These are phyloP conservation scores for Alces alces DNA, from an alignment of 2,113 vertebrate genomes.

Conservation along the genomic window DNA sequence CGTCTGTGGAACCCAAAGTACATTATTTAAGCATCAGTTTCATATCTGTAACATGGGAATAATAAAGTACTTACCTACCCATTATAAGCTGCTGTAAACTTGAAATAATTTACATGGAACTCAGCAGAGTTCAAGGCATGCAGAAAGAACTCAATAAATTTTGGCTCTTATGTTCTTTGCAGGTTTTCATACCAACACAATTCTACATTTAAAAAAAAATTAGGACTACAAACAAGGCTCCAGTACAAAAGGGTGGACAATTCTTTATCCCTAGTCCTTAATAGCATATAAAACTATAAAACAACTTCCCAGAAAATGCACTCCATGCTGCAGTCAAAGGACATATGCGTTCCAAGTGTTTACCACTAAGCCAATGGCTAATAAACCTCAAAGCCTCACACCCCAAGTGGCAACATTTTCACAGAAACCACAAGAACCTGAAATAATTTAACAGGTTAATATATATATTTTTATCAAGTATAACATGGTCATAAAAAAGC, in stretches of 20 bases:
- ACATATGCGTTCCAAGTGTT: neutral
- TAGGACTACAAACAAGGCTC: neutral
- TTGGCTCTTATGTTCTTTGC: slow-evolving; percentile 2
- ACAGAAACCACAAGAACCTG: slow-evolving; percentile 79
- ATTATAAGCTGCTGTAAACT: neutral
- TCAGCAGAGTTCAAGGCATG: neutral
- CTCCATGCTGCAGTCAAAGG: neutral
- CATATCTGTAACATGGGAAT: neutral
- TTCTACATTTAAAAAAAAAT: neutral
- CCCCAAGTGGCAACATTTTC: slow-evolving; percentile 51
- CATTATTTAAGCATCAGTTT: neutral
- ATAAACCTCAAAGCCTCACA: slow-evolving; percentile 50
- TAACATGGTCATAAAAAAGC: slow-evolving; percentile 79
- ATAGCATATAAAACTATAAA: neutral
- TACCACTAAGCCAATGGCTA: slow-evolving; percentile 4
- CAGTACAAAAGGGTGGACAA: neutral
- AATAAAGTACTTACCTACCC: neutral
- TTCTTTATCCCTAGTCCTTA: neutral
- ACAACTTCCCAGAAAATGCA: neutral
- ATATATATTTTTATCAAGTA: slow-evolving; percentile 74
- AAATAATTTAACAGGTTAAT: slow-evolving; percentile 80
- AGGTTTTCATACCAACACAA: neutral
- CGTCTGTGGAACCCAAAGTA: neutral
- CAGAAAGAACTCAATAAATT: neutral
- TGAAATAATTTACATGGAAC: neutral